phyloP scores from a whole-genome alignment of 2,113 vertebrate genomes.

The Triplophysa siluroides region DNA sequence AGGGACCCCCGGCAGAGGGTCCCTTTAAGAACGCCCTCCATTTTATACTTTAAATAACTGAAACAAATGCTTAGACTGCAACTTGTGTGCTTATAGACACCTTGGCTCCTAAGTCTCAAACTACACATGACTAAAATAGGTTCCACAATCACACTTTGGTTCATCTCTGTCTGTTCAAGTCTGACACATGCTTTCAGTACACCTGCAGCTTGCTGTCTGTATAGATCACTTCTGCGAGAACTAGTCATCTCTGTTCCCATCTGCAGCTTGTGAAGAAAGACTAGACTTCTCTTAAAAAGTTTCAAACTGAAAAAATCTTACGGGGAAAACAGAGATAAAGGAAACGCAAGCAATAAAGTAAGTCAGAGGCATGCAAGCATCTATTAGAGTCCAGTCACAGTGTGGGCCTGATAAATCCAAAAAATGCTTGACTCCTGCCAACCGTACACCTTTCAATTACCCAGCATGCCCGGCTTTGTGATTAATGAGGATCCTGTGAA shows the following conservation, averaged over 20 bases:
- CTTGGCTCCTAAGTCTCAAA: background rate
- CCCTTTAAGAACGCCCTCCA: background rate
- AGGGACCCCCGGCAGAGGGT: no score
- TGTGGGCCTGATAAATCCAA: slow-evolving; percentile 66
- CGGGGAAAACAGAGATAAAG: background rate
- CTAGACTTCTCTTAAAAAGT: background rate
- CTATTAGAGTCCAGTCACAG: slow-evolving; percentile 50
- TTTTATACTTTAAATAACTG: background rate
- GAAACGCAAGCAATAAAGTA: slow-evolving; percentile 15
- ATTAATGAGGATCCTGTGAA: slow-evolving; percentile 61
- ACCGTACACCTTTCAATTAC: slow-evolving; percentile 69
- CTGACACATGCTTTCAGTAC: background rate
- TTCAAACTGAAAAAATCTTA: background rate
- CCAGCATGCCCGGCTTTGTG: slow-evolving; percentile 64
- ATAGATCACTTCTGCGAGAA: background rate
- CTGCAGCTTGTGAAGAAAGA: background rate
- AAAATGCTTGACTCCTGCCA: slow-evolving; percentile 68
- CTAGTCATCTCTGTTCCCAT: background rate
- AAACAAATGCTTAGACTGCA: background rate
- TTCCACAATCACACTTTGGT: background rate
- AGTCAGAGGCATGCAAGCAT: slow-evolving; percentile 50
- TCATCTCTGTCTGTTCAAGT: background rate
- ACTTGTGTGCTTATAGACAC: background rate
- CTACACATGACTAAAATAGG: no score
- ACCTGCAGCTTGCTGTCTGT: slow-evolving; percentile 23